phyloP scores from a whole-genome alignment of 92 coral and sea anemone genomes.

The Actinostola sp. region DNA sequence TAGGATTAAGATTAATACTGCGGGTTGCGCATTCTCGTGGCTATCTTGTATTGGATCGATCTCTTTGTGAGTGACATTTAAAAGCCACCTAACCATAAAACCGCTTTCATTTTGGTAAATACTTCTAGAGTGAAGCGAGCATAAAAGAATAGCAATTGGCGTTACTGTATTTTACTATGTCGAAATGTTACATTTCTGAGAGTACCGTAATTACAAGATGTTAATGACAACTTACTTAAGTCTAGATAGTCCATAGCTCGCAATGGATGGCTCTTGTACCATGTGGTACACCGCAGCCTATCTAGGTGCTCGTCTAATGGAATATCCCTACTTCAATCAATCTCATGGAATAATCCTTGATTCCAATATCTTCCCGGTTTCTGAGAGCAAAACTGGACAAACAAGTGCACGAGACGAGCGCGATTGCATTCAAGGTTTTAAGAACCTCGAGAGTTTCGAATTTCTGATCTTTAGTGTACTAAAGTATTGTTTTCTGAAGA shows the following conservation, averaged over 20 bases:
- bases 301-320: slow-evolving; percentile 25
- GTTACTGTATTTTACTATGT: slow-evolving; percentile 5
- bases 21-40: slow-evolving; percentile 6
- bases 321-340: slow-evolving; percentile 1
- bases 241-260: no score
- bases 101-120: slow-evolving; percentile 18
- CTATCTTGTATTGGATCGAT: slow-evolving; percentile 31
- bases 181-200: slow-evolving; percentile 9
- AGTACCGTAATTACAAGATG: neutral
- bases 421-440: slow-evolving; percentile 16
- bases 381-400: slow-evolving; percentile 10
- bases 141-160: slow-evolving; percentile 6
- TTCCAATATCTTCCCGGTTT: slow-evolving; percentile 25
- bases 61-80: slow-evolving; percentile 16
- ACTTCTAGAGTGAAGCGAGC: neutral
- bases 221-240: slow-evolving; percentile 24
- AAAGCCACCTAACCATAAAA: slow-evolving; percentile 23
- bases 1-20: slow-evolving; percentile 30
- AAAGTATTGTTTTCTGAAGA: slow-evolving; percentile 20
- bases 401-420: slow-evolving; percentile 14
- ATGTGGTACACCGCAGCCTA: slow-evolving; percentile 26
- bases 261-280: neutral
- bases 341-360: slow-evolving; percentile 12
- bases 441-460: slow-evolving; percentile 17
- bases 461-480: slow-evolving; percentile 26